A percentile compares a stretch with the other conserved stretches of the same genome.
Conservation (phyloP, 1,140 invertebrate species). For the Eriocheir sinensis region DNA sequence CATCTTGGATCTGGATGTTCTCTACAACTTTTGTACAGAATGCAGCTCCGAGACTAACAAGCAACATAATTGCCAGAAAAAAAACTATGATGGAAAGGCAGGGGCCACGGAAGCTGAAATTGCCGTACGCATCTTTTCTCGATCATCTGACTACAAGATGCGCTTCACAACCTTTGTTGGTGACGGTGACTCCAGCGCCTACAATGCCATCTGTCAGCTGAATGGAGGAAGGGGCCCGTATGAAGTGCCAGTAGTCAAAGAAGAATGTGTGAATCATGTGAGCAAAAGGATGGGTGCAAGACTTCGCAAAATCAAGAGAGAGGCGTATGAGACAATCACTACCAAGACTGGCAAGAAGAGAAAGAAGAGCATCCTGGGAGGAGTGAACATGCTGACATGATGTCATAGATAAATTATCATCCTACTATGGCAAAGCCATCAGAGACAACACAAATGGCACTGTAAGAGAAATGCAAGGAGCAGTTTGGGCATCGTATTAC, state of each 20-base stretch:
- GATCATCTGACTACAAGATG: background rate
- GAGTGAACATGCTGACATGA: conserved; percentile 23
- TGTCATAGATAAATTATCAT: conserved; percentile 29
- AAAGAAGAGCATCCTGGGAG: background rate
- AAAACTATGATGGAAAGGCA: background rate
- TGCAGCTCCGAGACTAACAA: background rate
- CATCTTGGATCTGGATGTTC: background rate
- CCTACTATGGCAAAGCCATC: conserved; percentile 17
- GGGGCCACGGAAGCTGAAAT: background rate
- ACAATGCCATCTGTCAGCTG: background rate
- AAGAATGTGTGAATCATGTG: conserved; percentile 33
- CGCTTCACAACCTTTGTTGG: background rate
- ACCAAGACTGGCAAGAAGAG: conserved; percentile 33
- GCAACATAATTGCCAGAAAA: background rate
- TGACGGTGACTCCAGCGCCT: conserved; percentile 6
- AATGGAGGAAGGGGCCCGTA: background rate
- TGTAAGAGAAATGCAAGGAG: background rate
- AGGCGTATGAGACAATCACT: background rate
- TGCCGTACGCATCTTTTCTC: background rate
- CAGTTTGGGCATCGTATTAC: conserved; percentile 17
- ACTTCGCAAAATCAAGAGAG: conserved; percentile 17
- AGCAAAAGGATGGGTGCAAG: background rate
- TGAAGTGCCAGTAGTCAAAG: background rate
- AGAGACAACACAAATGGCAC: background rate
- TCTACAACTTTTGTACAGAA: too few species aligned